Conservation (phyloP, 2,113 vertebrate genomes). For the Pitta sordida region DNA sequence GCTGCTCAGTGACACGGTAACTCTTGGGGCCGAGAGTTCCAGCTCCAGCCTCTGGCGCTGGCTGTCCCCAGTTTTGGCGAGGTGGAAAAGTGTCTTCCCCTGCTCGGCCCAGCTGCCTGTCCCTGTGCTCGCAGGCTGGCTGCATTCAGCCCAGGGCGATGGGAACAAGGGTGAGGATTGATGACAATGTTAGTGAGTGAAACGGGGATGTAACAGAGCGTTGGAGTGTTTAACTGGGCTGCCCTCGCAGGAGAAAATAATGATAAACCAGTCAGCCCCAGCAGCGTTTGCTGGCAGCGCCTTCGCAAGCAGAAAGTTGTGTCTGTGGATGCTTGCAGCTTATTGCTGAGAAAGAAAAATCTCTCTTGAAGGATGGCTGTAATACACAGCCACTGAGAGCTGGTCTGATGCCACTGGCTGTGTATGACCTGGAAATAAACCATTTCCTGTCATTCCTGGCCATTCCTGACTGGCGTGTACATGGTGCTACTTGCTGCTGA, state of each 20-base stretch:
- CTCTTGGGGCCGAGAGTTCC: background rate
- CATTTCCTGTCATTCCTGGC: background rate
- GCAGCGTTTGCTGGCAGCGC: background rate
- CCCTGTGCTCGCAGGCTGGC: background rate
- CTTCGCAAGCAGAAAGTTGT: background rate
- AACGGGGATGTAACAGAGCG: background rate
- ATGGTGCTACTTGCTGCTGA: rapidly evolving
- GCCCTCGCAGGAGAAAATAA: background rate
- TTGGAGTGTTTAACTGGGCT: background rate
- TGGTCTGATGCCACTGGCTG: background rate
- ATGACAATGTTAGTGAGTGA: rapidly evolving
- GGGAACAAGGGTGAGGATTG: background rate
- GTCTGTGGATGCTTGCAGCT: rapidly evolving
- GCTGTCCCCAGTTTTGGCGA: background rate
- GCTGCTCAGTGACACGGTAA: background rate
- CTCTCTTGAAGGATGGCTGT: too few species aligned
- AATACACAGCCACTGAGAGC: background rate
- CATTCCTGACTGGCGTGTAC: background rate
- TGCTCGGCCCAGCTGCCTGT: background rate
- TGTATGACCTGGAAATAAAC: background rate
- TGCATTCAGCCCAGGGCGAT: background rate
- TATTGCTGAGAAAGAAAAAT: background rate
- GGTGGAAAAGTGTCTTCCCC: background rate
- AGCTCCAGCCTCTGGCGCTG: background rate
- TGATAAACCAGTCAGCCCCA: background rate